Conservation (phyloP, 1,140 invertebrate genomes). For the Drosophila guanche region DNA sequence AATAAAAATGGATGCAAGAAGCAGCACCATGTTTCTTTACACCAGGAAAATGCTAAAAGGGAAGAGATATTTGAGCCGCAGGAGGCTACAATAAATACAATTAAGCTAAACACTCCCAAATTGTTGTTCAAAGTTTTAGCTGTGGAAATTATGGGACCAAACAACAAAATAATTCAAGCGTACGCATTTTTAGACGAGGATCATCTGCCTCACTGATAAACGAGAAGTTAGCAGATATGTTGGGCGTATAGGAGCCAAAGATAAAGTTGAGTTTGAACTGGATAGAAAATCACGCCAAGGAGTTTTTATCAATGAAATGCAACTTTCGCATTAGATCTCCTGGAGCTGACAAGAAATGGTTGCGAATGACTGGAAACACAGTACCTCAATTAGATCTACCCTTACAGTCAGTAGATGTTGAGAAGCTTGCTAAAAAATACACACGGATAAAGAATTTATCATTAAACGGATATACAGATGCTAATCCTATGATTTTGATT, state of each 20-base stretch:
- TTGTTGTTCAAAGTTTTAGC: neutral
- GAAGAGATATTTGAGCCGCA: neutral
- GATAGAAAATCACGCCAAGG: neutral
- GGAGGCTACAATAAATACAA: neutral
- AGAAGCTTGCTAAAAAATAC: neutral
- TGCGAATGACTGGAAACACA: neutral
- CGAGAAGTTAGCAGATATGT: neutral
- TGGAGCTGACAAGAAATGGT: neutral
- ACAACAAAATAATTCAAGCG: neutral
- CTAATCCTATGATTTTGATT: neutral
- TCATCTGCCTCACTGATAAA: neutral
- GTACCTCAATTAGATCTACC: neutral
- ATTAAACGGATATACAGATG: neutral
- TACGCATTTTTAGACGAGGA: slow-evolving; percentile 2
- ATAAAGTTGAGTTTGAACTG: neutral
- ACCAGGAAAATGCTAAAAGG: neutral
- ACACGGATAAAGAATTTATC: neutral
- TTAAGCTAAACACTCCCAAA: neutral
- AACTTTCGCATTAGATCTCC: neutral
- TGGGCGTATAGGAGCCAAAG: neutral
- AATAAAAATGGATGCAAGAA: slow-evolving; percentile 3
- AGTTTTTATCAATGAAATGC: neutral
- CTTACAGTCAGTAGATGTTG: neutral
- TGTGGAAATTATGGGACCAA: neutral
- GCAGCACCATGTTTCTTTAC: neutral